Evolutionary conservation across 2,888 invertebrate genomes (phyloP).

Genomic region (Atethmia centrago): DNA sequence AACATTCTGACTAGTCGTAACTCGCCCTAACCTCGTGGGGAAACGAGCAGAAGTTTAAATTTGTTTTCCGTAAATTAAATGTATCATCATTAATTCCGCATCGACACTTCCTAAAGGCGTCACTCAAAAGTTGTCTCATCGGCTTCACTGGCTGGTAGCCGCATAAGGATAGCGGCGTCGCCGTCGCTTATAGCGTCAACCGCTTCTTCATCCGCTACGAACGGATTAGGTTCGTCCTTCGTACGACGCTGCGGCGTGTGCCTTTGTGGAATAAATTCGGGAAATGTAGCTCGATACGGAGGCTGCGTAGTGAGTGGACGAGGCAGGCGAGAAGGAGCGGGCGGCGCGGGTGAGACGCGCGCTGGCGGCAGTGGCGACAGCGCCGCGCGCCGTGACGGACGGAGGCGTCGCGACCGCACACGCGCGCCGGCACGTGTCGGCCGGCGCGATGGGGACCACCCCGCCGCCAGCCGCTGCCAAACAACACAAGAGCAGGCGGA

Average conservation of each 20-base stretch:
- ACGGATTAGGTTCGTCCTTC: constrained; percentile 88
- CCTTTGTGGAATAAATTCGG: constrained; percentile 80
- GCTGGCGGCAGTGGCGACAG: constrained; percentile 79
- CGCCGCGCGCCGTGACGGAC: constrained; percentile 81
- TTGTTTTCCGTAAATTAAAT: background rate
- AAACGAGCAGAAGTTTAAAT: background rate
- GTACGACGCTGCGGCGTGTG: constrained; percentile 76
- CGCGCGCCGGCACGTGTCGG: constrained; percentile 77
- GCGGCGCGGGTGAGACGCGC: constrained; percentile 72
- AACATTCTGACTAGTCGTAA: background rate
- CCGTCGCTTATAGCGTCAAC: constrained; percentile 47
- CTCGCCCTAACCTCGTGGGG: background rate
- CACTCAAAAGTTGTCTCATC: constrained; percentile 32
- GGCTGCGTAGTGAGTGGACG: constrained; percentile 87
- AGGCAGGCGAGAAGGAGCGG: constrained; percentile 63
- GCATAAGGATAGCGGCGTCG: constrained; percentile 42
- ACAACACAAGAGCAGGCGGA: constrained; percentile 94
- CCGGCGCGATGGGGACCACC: constrained; percentile 80
- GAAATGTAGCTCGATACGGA: constrained; percentile 88
- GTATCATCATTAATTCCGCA: background rate
- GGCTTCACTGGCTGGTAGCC: constrained; percentile 45
- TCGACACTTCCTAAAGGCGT: constrained; percentile 1
- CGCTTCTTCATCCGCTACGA: constrained; percentile 70
- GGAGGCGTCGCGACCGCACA: constrained; percentile 79
- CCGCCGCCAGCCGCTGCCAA: constrained; percentile 80